phyloP scores from a whole-genome alignment of 1,140 invertebrate genomes.

The Calephelis virginiensis region DNA sequence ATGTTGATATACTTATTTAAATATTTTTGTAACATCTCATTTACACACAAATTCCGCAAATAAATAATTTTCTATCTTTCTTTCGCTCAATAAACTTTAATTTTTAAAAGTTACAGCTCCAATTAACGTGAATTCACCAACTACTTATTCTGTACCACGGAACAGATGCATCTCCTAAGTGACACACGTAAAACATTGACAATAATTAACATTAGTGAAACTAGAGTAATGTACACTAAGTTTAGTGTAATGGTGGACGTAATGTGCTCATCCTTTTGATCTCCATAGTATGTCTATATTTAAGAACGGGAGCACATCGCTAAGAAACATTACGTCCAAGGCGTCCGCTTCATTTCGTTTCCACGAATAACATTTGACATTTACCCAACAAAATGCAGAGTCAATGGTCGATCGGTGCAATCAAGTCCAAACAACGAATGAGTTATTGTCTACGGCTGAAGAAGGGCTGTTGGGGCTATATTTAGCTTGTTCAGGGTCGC shows the following conservation, averaged over 20 bases:
- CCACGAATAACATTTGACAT: constrained; percentile 19
- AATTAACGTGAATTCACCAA: too few relatives aligned
- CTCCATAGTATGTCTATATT: constrained; percentile 6
- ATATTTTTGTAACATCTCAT: too few relatives aligned
- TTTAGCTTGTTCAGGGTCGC: constrained; percentile 62
- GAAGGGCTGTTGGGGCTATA: constrained; percentile 65
- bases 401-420: constrained; percentile 34
- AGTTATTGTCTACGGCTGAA: constrained; percentile 54
- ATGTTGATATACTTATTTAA: too few relatives aligned
- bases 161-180: background rate
- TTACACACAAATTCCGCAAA: too few relatives aligned
- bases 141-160: too few relatives aligned
- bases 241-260: background rate
- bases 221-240: background rate
- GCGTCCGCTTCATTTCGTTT: constrained; percentile 16
- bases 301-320: constrained; percentile 9
- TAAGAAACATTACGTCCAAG: background rate
- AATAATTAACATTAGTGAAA: background rate
- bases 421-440: constrained; percentile 51
- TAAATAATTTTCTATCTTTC: too few relatives aligned
- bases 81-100: too few relatives aligned
- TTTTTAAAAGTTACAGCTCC: too few relatives aligned
- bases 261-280: constrained; percentile 7
- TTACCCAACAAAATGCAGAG: constrained; percentile 25
- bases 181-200: background rate